Evolutionary conservation across 2,797 vertebrate genomes (phyloP).

Genomic region (Philypnodon macrostomus): DNA sequence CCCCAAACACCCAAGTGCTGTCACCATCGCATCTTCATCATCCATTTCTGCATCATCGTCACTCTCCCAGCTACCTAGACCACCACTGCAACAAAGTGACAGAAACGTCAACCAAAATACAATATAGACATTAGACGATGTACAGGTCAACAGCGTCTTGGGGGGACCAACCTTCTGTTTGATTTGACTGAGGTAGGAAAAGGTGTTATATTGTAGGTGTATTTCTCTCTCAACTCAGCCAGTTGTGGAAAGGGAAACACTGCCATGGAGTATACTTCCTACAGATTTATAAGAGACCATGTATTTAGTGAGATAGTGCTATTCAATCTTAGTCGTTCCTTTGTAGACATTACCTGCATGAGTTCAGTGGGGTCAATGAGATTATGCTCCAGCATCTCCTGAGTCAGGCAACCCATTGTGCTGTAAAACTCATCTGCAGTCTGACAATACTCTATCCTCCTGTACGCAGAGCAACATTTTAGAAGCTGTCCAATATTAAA

Average conservation of each 20-base stretch:
- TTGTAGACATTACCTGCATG: constrained; percentile 98
- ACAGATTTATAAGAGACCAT: not conserved
- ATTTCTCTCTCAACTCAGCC: constrained; percentile 95
- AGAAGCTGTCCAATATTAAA: not conserved
- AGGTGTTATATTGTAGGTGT: constrained; percentile 98
- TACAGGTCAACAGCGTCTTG: not conserved
- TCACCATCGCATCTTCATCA: constrained; percentile 87
- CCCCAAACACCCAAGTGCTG: constrained; percentile 91
- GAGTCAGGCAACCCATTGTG: constrained; percentile 92
- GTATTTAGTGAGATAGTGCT: no score
- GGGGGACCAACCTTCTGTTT: constrained; percentile 64
- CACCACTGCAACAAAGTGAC: constrained; percentile 29
- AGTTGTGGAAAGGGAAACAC: constrained; percentile 95
- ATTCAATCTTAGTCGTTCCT: no score
- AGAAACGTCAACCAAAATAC: no score
- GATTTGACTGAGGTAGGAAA: constrained; percentile 90
- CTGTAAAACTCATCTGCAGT: constrained; percentile 96
- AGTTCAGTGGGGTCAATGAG: constrained; percentile 90
- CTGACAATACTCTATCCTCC: constrained; percentile 93
- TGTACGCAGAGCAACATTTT: constrained; percentile 43
- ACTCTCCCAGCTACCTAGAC: constrained; percentile 84
- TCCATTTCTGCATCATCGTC: constrained; percentile 93
- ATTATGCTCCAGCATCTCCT: constrained; percentile 93
- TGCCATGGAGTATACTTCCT: constrained; percentile 97
- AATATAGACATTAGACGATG: no score